Evolutionary conservation across 2,888 invertebrate genomes (phyloP).

Genomic region (Nebria brevicollis): DNA sequence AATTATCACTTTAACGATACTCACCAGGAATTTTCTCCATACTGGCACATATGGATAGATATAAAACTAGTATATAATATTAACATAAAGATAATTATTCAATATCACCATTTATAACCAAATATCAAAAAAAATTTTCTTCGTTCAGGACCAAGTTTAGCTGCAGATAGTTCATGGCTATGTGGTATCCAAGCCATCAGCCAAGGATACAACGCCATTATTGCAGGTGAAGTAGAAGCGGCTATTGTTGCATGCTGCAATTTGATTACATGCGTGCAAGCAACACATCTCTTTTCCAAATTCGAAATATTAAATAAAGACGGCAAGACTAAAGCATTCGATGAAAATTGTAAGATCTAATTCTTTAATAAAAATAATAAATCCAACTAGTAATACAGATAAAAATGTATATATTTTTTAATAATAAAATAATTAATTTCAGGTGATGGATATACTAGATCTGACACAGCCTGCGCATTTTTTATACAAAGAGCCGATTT

Average conservation of each 20-base stretch:
- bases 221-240: conserved; percentile 86
- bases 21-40: too few species aligned
- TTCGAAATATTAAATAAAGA: conserved; percentile 71
- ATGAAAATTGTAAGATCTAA: conserved; percentile 66
- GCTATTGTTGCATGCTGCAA: conserved; percentile 92
- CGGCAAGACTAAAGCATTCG: conserved; percentile 73
- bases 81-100: too few species aligned
- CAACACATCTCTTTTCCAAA: conserved; percentile 71
- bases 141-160: conserved; percentile 25
- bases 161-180: conserved; percentile 21
- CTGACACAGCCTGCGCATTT: conserved; percentile 80
- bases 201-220: conserved; percentile 77
- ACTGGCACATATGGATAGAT: too few species aligned
- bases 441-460: conserved; percentile 84
- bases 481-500: conserved; percentile 75
- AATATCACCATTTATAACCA: too few species aligned
- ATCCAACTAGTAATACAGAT: too few species aligned
- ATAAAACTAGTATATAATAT: too few species aligned
- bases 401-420: too few species aligned
- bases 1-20: too few species aligned
- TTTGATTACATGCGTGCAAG: conserved; percentile 72
- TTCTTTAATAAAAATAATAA: too few species aligned
- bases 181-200: conserved; percentile 51
- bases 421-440: not conserved
- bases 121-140: too few species aligned